Evolutionary conservation across 2,888 invertebrate species (phyloP), one percentile per base, ranked within the genome.

Genomic region (Eupelmus urozonus): DNA sequence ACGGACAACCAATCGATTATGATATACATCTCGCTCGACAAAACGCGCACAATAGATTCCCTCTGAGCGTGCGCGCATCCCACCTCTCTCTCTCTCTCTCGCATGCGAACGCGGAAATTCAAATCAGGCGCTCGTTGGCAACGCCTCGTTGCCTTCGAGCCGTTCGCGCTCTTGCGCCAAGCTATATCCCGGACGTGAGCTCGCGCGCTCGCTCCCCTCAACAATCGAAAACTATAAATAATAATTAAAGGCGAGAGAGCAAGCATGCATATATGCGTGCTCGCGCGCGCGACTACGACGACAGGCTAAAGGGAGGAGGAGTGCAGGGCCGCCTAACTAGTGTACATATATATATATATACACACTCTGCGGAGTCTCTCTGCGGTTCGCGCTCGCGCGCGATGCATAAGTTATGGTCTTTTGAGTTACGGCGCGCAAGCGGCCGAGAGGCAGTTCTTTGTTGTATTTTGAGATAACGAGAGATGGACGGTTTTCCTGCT

Each of bases 191-290:
- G 16, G n/a, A n/a, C 55, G 11, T 66, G 4, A 20, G 53, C 20
- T 20, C 2, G 11, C 23, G 53, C 20, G 60, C n/a, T 9, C 34
- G 18, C 42, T 7, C 55, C 11, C 34, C 45, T 20, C 63, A 69
- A 79, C 81, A 79, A 84, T 83, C 81, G 82, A 79, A 79, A 79
- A 82, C 84, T 82, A 84, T 85, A 85, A 85, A 85, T 85, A 85
- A 85, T 85, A 84, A 85, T 85, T 84, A 83, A 81, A 84, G 81
- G 81, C 75, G 77, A 80, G 65, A 23, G 49, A 34, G 34, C 34
- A 34, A 5, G 16, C 23, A 9, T 34, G 34, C 3, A 34, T 3
- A 34, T 9, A 34, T 5, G 34, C 34, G 34, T 34, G 34, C 66
- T 53, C 62, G 70, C 69, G 5, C 16, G 57, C 49, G 9, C n/a